Conservation (phyloP, 2,888 invertebrate species). For the Drosophila peninsularis region DNA sequence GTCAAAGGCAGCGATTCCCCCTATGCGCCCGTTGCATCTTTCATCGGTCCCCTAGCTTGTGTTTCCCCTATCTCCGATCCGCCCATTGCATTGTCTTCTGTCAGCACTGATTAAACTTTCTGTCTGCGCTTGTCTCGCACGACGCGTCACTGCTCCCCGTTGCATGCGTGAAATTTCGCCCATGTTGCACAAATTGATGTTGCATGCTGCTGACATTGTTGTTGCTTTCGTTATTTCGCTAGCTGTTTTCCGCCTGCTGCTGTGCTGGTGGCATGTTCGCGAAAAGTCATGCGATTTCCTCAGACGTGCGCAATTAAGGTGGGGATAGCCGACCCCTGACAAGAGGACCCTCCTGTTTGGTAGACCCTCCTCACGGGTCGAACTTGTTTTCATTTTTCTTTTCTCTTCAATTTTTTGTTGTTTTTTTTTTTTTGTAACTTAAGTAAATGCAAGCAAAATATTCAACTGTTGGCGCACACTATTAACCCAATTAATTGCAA, state of each 20-base stretch:
- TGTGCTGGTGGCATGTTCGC: constrained; percentile 68
- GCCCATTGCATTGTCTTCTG: constrained; percentile 60
- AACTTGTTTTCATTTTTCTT: constrained; percentile 22
- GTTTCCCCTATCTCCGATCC: not conserved
- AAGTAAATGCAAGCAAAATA: constrained; percentile 24
- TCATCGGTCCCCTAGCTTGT: not conserved
- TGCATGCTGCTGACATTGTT: constrained; percentile 61
- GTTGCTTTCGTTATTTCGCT: constrained; percentile 29
- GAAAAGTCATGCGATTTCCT: constrained; percentile 70
- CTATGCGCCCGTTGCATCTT: not conserved
- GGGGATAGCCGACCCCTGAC: constrained; percentile 35
- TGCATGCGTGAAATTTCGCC: constrained; percentile 72
- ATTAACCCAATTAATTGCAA: constrained; percentile 61
- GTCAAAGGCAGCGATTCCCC: constrained; percentile 6
- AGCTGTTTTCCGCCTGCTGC: constrained; percentile 36
- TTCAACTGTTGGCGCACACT: constrained; percentile 55
- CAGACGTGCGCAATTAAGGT: constrained; percentile 62
- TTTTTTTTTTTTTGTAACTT: not conserved
- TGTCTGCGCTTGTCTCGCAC: constrained; percentile 62
- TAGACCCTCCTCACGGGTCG: constrained; percentile 15
- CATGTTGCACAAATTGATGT: constrained; percentile 76
- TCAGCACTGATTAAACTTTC: constrained; percentile 75
- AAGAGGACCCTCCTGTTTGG: constrained; percentile 25
- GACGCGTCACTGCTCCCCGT: constrained; percentile 36
- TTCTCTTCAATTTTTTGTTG: not conserved